Base-by-base conservation (phyloP, 1,140 invertebrate species). In the Neodiprion pinetum region DNA sequence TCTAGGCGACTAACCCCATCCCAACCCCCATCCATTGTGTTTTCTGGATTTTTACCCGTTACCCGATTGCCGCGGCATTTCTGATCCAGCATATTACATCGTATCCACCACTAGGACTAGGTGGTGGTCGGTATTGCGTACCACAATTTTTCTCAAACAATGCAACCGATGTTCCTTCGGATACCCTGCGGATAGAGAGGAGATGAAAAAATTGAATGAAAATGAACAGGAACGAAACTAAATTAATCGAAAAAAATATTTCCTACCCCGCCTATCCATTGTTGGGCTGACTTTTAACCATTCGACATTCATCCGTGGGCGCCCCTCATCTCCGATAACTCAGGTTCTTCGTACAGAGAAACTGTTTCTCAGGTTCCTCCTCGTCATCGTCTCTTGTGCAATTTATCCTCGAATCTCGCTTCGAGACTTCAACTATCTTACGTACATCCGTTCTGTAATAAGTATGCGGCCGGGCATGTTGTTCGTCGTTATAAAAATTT, bases 231-330 rank as follows among this genome's bases (percentile, higher is more conserved):
- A 40, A 40, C 28, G 28, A 3, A 40, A 1, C 28, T 40, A 40
- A 40, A 40, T 5, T 40, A 40, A 40, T 40, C 28, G 28, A 40
- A 40, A 40, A 40, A 40, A 40, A 40, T 40, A 2, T 40, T 74
- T 80, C 79, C 79, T 77, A 80, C 82, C 79, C 78, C 80, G 80
- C 80, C 80, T 82, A 84, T 79, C 85, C 85, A 85, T 86, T 87
- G 85, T 86, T 87, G 80, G 80, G 76, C 73, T 71, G 77, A 85
- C 80, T 87, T 86, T 87, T 84, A 86, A 40, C 81, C 81, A 83
- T 85, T 40, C 28, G 28, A 40, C 2, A 40, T 40, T 40, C 28
- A 40, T 40, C 5, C 28, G 28, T 40, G 28, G 28, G 5, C 1
- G 28, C 28, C 5, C 28, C 5, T 40, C 28, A 40, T 40, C 28